A percentile compares a stretch with the other conserved stretches of the same genome.
Conservation (phyloP, 1,140 invertebrate genomes). For the Diachasmimorpha longicaudata region DNA sequence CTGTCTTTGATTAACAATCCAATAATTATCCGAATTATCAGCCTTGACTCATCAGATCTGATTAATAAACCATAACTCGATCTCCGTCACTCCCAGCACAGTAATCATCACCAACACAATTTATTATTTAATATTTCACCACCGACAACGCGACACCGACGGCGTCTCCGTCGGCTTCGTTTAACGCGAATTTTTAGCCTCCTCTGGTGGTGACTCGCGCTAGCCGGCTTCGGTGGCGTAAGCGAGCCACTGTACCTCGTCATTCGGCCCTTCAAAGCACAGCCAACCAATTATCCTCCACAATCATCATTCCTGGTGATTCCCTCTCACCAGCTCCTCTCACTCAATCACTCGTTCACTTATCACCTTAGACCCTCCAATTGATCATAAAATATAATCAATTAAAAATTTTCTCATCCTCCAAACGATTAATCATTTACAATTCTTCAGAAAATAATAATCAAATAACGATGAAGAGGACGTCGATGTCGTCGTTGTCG, state of each 20-base stretch:
- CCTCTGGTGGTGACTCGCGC: slow-evolving; percentile 30
- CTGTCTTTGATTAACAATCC: background rate
- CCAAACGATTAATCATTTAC: background rate
- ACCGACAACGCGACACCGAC: slow-evolving; percentile 23
- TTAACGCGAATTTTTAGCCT: slow-evolving; percentile 36
- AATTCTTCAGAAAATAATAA: background rate
- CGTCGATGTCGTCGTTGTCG: slow-evolving; percentile 10
- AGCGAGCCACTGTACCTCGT: slow-evolving; percentile 31
- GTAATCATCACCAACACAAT: background rate
- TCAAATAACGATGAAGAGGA: background rate
- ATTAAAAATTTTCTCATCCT: background rate
- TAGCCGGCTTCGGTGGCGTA: slow-evolving; percentile 35
- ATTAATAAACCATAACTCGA: background rate
- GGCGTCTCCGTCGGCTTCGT: slow-evolving; percentile 38
- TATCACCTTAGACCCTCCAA: background rate
- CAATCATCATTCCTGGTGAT: slow-evolving; percentile 21
- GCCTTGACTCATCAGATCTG: no score
- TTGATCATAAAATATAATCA: background rate
- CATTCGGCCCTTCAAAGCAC: slow-evolving; percentile 34
- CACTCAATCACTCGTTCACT: background rate
- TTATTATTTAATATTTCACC: background rate
- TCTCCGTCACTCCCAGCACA: slow-evolving; percentile 1
- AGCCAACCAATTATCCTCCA: slow-evolving; percentile 23
- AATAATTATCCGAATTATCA: background rate
- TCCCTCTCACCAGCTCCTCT: background rate